Conservation (phyloP, 2,113 vertebrate species). For the Thinocorus orbignyianus region DNA sequence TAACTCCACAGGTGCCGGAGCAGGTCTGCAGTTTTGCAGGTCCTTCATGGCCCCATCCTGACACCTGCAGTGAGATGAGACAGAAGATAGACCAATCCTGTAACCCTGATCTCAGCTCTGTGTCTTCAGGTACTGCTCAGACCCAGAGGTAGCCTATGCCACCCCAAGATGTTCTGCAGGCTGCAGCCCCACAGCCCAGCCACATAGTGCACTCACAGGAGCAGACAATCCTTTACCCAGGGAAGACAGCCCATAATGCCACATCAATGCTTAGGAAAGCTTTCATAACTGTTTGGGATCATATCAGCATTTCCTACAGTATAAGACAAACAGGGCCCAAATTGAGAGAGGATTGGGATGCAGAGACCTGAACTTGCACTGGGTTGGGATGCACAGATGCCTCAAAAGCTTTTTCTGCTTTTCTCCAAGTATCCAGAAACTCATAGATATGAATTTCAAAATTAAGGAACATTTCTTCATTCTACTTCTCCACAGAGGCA, state of each 20-base stretch:
- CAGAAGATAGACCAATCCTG: not conserved
- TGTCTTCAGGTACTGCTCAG: not conserved
- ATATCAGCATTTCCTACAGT: not conserved
- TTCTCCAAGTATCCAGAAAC: not conserved
- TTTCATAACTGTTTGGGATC: not conserved
- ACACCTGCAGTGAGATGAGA: not conserved
- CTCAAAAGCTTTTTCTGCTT: not conserved
- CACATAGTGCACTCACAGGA: fast-evolving
- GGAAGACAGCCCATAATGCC: not conserved
- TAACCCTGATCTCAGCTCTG: not conserved
- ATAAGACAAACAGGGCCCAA: not conserved
- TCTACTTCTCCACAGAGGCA: not conserved
- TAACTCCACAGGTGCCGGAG: not conserved
- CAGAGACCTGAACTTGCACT: not conserved
- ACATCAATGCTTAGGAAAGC: not conserved
- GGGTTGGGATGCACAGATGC: not conserved
- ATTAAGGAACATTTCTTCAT: not conserved
- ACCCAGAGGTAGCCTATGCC: not conserved
- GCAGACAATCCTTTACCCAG: too few species aligned
- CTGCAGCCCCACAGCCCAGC: not conserved
- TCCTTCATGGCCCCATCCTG: not conserved
- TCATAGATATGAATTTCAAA: not conserved
- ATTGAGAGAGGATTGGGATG: not conserved
- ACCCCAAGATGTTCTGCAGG: not conserved
- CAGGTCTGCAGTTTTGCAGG: not conserved